Evolutionary conservation across 2,113 vertebrate genomes (phyloP).

Genomic region (Tupaia chinensis): DNA sequence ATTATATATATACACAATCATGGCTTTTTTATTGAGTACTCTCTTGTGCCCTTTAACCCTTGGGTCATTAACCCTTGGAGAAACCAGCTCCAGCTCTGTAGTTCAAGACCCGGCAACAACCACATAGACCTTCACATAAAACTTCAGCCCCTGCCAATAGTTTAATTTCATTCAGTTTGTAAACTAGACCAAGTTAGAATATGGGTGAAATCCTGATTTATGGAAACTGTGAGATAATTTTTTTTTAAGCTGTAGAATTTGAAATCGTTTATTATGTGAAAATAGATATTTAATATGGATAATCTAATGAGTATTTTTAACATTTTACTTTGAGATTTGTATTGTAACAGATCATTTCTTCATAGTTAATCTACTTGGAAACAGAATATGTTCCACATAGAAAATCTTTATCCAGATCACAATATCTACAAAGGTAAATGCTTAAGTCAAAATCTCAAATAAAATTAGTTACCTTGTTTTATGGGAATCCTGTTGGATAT

Average conservation of each 20-base stretch:
- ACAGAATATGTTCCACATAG: neutral
- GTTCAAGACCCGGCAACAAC: neutral
- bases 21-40: neutral
- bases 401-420: neutral
- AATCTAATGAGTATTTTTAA: neutral
- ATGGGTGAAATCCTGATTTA: neutral
- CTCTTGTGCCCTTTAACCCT: neutral
- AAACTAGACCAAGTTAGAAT: neutral
- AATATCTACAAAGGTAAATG: neutral
- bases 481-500: neutral
- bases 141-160: neutral
- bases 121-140: neutral
- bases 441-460: neutral
- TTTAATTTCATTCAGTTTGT: neutral
- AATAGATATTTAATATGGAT: neutral
- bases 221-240: neutral
- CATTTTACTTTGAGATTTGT: neutral
- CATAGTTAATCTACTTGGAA: neutral
- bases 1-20: neutral
- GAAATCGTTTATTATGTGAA: neutral
- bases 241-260: neutral
- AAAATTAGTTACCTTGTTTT: neutral
- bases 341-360: neutral
- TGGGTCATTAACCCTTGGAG: neutral
- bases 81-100: neutral